Base-by-base conservation (phyloP, 2,888 invertebrate genomes). In the Cynaeus angustus region DNA sequence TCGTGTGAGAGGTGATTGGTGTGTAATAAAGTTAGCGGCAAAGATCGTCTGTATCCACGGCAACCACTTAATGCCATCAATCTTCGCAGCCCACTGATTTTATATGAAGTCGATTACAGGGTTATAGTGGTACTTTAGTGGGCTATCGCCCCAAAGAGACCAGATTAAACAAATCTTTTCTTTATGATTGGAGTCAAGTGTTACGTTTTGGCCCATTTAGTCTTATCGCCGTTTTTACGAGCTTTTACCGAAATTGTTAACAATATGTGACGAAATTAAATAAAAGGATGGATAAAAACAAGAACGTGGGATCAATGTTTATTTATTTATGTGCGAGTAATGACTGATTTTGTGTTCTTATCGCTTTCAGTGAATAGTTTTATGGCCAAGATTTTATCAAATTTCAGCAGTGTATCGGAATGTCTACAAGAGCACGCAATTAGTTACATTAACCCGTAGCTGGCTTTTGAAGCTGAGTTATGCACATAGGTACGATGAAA, bases 41-140 rank as follows among this genome's bases (percentile, higher is more conserved):
- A 66, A 62, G 53, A 66, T 65, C 59, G 69, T 55, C 67, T 65
- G 70, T 72, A 67, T 66, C 70, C 73, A 66, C 46, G 67, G 66
- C 71, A 68, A 69, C 75, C 71, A 71, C 66, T 77, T 70, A 73
- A 73, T 72, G 67, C 71, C 73, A 74, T 76, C 76, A 74, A 75
- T 76, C 76, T 75, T 74, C 68, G 70, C 73, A 70, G 68, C 65
- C 72, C 75, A 74, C 72, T 75, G 74, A 74, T 75, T 77, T 74
- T 75, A 75, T 77, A 75, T 74, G 72, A 73, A 72, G 71, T 72
- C 73, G 72, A 76, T 75, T 74, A 72, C 66, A 46, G 74, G 68
- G 69, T 72, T 74, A 74, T 72, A 70, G 66, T 66, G 73, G 64
- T 68, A 56, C 68, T 72, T 74, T 73, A 71, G 68, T 68, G 53